Evolutionary conservation across 2,113 vertebrate species (phyloP).

Genomic region (Candoia aspera): DNA sequence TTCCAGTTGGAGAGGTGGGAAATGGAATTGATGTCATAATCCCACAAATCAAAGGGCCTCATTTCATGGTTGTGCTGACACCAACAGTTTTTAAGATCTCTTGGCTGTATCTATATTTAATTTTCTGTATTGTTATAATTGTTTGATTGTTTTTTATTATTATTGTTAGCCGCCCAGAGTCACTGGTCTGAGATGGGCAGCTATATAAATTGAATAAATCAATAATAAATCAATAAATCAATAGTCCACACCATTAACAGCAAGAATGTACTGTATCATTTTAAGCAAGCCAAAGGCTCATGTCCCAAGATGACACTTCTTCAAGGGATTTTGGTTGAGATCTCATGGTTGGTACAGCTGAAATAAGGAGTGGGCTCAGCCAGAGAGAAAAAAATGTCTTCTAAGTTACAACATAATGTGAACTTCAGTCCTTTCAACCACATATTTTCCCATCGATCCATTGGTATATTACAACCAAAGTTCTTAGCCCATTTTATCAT

Average conservation of each 20-base stretch:
- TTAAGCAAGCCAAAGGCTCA: slow-evolving; percentile 39
- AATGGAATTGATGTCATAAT: slow-evolving; percentile 40
- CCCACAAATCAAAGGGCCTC: slow-evolving; percentile 30
- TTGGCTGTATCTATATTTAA: too few relatives aligned
- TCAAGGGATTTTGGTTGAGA: too few relatives aligned
- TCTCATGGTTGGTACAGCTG: too few relatives aligned
- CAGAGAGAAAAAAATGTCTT: background rate
- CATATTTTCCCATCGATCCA: background rate
- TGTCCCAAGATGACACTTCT: background rate
- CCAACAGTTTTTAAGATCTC: too few relatives aligned
- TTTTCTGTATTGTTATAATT: too few relatives aligned
- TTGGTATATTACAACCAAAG: background rate
- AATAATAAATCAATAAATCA: too few relatives aligned
- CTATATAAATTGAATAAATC: too few relatives aligned
- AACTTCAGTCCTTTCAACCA: background rate
- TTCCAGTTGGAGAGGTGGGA: background rate
- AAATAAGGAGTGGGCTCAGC: too few relatives aligned
- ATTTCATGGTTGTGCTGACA: too few relatives aligned
- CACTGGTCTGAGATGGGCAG: too few relatives aligned
- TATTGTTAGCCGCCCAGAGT: too few relatives aligned
- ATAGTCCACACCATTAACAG: slow-evolving; percentile 57
- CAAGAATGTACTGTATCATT: slow-evolving; percentile 52
- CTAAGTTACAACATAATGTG: background rate
- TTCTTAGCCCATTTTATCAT: background rate
- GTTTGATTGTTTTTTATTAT: too few relatives aligned